These are phyloP conservation scores for Pollenia labialis DNA, from an alignment of 2,888 invertebrate genomes.

Conservation along the genomic window DNA sequence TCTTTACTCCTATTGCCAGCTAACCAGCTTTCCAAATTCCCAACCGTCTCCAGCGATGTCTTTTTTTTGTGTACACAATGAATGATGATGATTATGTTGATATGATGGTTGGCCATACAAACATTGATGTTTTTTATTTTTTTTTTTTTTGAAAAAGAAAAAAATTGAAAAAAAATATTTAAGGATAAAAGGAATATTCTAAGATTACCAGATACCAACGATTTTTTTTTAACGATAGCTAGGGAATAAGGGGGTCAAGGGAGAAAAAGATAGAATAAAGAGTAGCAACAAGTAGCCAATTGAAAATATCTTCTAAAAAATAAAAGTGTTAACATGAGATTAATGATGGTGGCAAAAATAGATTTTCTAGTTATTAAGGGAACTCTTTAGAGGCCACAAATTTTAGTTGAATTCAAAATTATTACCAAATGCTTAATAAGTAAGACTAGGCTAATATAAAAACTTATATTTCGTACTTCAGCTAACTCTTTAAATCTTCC, in stretches of 20 bases:
- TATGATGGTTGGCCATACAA: constrained; percentile 65
- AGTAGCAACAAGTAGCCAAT: constrained; percentile 80
- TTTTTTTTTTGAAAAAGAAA: constrained; percentile 18
- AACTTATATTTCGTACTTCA: no score
- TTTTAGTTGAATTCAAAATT: background rate
- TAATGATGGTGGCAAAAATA: constrained; percentile 72
- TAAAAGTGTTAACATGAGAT: constrained; percentile 75
- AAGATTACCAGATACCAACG: constrained; percentile 45
- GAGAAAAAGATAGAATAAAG: background rate
- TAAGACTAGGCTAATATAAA: no score
- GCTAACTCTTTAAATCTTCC: no score
- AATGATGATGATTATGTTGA: constrained; percentile 73
- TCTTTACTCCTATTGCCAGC: background rate
- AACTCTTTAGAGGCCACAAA: background rate
- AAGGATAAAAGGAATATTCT: constrained; percentile 58
- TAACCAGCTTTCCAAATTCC: background rate
- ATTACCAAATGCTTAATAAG: background rate
- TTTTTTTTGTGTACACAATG: constrained; percentile 52
- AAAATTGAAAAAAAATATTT: constrained; percentile 16
- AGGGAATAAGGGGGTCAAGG: constrained; percentile 1
- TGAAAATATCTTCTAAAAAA: constrained; percentile 73
- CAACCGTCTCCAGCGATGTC: constrained; percentile 9
- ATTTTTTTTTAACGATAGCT: constrained; percentile 20
- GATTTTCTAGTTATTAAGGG: constrained; percentile 21
- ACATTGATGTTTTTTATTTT: background rate